Conservation (phyloP, 2,888 invertebrate species). For the Meghimatium bilineatum region DNA sequence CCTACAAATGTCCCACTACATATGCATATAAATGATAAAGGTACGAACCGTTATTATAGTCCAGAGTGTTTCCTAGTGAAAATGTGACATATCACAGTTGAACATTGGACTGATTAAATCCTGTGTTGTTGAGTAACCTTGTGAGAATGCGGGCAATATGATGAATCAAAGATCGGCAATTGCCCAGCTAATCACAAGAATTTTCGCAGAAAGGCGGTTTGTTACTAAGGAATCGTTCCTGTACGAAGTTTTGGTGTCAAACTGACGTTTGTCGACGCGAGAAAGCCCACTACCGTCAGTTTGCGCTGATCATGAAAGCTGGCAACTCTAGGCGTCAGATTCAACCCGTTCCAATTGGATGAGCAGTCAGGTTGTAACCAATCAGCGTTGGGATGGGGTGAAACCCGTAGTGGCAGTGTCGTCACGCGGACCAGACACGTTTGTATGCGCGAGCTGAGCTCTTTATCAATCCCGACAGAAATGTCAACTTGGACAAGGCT, state of each 20-base stretch:
- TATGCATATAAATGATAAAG: background rate
- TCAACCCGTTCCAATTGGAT: slow-evolving; percentile 42
- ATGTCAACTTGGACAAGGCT: slow-evolving; percentile 41
- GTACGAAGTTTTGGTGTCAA: slow-evolving; percentile 25
- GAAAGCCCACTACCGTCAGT: slow-evolving; percentile 20
- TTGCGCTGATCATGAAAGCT: slow-evolving; percentile 31
- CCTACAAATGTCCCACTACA: no score
- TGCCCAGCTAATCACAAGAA: slow-evolving; percentile 33
- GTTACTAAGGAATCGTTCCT: slow-evolving; percentile 1
- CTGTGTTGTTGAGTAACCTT: background rate
- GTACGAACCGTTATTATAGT: background rate
- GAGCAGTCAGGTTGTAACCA: slow-evolving; percentile 24
- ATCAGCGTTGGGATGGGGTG: slow-evolving; percentile 28
- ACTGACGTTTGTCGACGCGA: slow-evolving; percentile 20
- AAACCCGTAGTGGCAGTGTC: slow-evolving; percentile 33
- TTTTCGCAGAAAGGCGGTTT: slow-evolving; percentile 10
- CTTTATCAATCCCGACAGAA: slow-evolving; percentile 47
- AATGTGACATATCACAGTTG: no score
- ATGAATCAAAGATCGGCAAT: background rate
- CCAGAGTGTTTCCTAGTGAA: background rate
- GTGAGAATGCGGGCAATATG: background rate
- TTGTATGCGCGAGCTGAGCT: slow-evolving; percentile 44
- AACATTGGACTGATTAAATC: background rate
- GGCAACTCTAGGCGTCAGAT: slow-evolving; percentile 44
- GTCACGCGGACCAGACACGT: slow-evolving; percentile 42